Conservation (phyloP, 64 coral and sea anemone species). For the Dendrophyllia cribrosa region DNA sequence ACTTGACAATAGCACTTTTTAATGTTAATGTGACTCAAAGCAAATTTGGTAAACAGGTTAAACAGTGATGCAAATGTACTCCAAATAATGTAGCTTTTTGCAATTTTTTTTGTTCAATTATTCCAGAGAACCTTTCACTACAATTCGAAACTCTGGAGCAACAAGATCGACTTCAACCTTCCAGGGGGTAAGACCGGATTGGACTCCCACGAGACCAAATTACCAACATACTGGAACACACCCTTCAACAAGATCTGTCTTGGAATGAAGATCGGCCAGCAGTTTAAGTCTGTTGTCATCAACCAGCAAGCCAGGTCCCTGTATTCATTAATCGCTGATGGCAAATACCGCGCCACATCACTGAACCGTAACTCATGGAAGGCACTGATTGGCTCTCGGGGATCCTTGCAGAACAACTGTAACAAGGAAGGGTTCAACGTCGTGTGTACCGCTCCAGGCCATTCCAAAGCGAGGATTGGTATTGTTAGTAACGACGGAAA, state of each 20-base stretch:
- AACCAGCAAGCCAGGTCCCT: conserved; percentile 8
- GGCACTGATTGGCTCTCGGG: not conserved
- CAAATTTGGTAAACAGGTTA: too few species aligned
- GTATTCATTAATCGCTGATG: conserved; percentile 32
- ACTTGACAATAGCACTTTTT: too few species aligned
- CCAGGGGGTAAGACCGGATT: not conserved
- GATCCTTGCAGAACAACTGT: conserved; percentile 40
- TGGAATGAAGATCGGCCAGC: conserved; percentile 17
- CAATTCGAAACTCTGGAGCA: conserved; percentile 31
- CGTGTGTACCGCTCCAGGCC: not conserved
- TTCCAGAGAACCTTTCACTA: conserved; percentile 51
- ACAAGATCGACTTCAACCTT: conserved; percentile 10
- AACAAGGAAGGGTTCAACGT: conserved; percentile 59
- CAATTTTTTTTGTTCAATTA: not conserved
- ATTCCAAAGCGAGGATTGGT: conserved; percentile 32
- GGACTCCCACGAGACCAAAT: conserved; percentile 38
- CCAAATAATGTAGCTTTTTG: too few species aligned
- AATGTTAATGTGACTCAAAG: too few species aligned
- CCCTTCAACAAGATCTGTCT: conserved; percentile 42
- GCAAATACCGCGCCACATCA: conserved; percentile 10
- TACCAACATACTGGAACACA: conserved; percentile 29
- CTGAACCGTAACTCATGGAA: conserved; percentile 40
- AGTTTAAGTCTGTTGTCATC: not conserved
- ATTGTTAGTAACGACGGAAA: conserved; percentile 40
- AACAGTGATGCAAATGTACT: too few species aligned